These are phyloP conservation scores for Luidia sarsii DNA, from an alignment of 53 echinoderm and acorn worm species.

Conservation along the genomic window DNA sequence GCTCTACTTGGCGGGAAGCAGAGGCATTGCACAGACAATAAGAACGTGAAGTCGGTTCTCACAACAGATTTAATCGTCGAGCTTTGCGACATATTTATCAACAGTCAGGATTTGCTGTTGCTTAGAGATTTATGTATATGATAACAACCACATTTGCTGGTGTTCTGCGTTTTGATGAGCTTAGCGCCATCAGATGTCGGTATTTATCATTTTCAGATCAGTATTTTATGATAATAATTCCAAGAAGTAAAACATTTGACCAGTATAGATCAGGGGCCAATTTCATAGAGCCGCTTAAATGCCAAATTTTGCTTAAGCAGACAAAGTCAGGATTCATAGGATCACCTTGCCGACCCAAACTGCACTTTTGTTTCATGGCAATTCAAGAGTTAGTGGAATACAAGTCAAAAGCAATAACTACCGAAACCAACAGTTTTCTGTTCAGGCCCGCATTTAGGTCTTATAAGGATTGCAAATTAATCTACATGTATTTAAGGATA, in stretches of 20 bases:
- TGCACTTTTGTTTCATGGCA: too few species aligned
- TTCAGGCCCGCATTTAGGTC: too few species aligned
- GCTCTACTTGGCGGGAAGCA: neutral
- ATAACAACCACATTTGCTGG: conserved; percentile 42
- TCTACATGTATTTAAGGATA: conserved; percentile 10
- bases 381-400: conserved; percentile 22
- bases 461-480: neutral
- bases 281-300: too few species aligned
- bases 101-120: too few species aligned
- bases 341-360: too few species aligned
- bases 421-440: too few species aligned
- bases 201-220: conserved; percentile 9
- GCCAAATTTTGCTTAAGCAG: too few species aligned
- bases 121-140: conserved; percentile 41
- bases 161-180: conserved; percentile 48
- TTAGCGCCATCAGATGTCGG: conserved; percentile 15
- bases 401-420: neutral
- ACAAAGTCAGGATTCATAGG: too few species aligned
- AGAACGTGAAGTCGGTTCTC: too few species aligned
- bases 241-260: conserved; percentile 52
- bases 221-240: conserved; percentile 2
- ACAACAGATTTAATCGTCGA: too few species aligned
- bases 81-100: too few species aligned
- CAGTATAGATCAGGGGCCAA: conserved; percentile 47
- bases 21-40: conserved; percentile 6